Evolutionary conservation across 1,140 invertebrate species (phyloP), one percentile per base, ranked within the genome.

Genomic region (Cydia amplana): DNA sequence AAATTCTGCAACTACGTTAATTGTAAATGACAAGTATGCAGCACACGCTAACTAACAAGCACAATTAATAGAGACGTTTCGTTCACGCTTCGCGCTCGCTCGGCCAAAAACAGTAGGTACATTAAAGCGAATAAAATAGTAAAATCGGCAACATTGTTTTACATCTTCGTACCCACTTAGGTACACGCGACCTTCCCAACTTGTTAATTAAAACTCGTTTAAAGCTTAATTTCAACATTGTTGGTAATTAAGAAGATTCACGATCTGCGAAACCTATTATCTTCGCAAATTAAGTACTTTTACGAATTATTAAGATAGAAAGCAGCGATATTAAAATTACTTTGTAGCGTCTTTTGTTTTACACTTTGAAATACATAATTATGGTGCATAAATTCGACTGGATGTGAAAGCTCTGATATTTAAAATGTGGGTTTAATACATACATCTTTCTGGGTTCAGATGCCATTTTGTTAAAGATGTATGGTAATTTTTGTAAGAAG

Each of bases 161-260:
- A 77, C 77, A 82, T 81, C 78, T 77, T 79, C 70, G 78, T 79
- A 80, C 78, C n/a, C 32, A 70, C 65, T 82, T 83, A n/a, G n/a
- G n/a, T n/a, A 84, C 75, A 82, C 82, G 78, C 79, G 84, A 81
- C 80, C 77, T 83, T 80, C 79, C 80, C 83, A 88, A 88, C 82
- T 89, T 88, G 85, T 88, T 91, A 90, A 91, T 90, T 90, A 89
- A 87, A 90, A 91, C 82, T 90, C 84, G 86, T 88, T 89, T 89
- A 87, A 86, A 86, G 85, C 84, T 85, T 88, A 85, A 87, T 88
- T 88, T 87, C 82, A 83, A 90, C 82, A 87, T 86, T 86, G 86
- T 87, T 85, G 84, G 88, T 85, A 87, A 90, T 91, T 91, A 89
- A 91, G 84, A 88, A 90, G 87, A 90, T 90, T 89, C 85, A 90